phyloP scores from a whole-genome alignment of 2,113 vertebrate genomes.

The Clarias macrocephalus region DNA sequence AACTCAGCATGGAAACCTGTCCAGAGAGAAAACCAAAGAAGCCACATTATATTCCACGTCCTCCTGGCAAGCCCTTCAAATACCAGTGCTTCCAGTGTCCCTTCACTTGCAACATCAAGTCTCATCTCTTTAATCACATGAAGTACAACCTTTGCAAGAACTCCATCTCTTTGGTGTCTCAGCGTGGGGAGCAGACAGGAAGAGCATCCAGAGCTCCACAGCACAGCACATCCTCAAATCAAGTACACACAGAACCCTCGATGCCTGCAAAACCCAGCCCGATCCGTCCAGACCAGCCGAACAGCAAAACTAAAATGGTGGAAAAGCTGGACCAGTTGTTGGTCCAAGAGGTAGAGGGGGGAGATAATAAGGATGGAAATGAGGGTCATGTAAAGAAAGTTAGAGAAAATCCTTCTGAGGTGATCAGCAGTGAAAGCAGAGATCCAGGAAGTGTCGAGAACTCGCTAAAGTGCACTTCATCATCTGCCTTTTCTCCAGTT shows the following conservation, averaged over 20 bases:
- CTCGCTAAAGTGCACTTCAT: conserved; percentile 52
- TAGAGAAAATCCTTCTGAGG: conserved; percentile 48
- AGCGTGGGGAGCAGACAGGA: conserved; percentile 77
- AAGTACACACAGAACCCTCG: conserved; percentile 49
- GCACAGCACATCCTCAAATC: not conserved
- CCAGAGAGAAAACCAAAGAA: conserved; percentile 95
- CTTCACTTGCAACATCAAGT: conserved; percentile 98
- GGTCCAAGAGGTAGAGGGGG: not conserved
- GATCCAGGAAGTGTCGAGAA: conserved; percentile 49
- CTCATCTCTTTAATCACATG: conserved; percentile 98
- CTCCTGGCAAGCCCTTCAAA: conserved; percentile 95
- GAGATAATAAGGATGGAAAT: conserved; percentile 41
- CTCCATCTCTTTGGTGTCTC: conserved; percentile 89
- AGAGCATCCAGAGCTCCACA: conserved; percentile 56
- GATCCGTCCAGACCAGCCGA: conserved; percentile 56
- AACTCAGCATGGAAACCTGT: conserved; percentile 79
- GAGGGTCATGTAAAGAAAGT: conserved; percentile 52
- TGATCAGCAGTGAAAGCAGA: conserved; percentile 28
- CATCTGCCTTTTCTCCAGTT: conserved; percentile 82
- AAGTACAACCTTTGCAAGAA: conserved; percentile 97
- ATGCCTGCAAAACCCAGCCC: conserved; percentile 51
- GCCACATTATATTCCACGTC: conserved; percentile 95
- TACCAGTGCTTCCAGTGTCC: conserved; percentile 99
- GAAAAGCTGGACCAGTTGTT: conserved; percentile 21
- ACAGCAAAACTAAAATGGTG: conserved; percentile 54